Evolutionary conservation across 2,888 invertebrate genomes (phyloP).

Genomic region (Adelphocoris suturalis): DNA sequence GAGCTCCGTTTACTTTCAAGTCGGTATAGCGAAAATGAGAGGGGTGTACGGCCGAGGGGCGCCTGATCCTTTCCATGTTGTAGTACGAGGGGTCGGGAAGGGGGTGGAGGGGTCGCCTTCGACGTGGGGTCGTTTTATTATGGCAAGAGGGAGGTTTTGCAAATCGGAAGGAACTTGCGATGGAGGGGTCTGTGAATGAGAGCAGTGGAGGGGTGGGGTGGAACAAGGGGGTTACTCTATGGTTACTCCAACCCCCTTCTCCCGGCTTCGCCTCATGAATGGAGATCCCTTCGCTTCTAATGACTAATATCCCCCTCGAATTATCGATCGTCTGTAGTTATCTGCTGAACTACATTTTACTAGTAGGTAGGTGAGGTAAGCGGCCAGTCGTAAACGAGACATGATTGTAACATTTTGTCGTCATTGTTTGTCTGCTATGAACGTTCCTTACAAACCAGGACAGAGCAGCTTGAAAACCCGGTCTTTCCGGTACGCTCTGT

Average conservation of each 20-base stretch:
- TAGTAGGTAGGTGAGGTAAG: background rate
- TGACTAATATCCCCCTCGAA: slow-evolving; percentile 32
- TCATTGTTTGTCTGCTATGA: too few species aligned
- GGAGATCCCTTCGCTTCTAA: slow-evolving; percentile 12
- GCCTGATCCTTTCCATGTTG: slow-evolving; percentile 31
- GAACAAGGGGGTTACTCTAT: background rate
- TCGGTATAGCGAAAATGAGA: background rate
- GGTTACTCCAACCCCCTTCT: background rate
- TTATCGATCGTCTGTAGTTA: background rate
- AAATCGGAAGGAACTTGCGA: background rate
- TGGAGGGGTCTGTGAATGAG: background rate
- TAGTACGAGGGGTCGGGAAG: background rate
- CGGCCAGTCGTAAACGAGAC: background rate
- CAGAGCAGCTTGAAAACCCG: too few species aligned
- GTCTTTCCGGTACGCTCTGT: too few species aligned
- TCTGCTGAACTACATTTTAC: slow-evolving; percentile 31
- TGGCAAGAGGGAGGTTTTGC: background rate
- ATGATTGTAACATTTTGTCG: too few species aligned
- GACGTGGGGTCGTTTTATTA: slow-evolving; percentile 32
- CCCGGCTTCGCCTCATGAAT: slow-evolving; percentile 17
- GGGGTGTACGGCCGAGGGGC: background rate
- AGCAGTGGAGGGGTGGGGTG: background rate
- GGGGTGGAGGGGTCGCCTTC: background rate
- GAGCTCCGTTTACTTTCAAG: slow-evolving; percentile 16
- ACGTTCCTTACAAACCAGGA: too few species aligned